These are phyloP conservation scores for Sebastes kiyomatsui DNA, from an alignment of 2,797 vertebrate species.

Conservation along the genomic window DNA sequence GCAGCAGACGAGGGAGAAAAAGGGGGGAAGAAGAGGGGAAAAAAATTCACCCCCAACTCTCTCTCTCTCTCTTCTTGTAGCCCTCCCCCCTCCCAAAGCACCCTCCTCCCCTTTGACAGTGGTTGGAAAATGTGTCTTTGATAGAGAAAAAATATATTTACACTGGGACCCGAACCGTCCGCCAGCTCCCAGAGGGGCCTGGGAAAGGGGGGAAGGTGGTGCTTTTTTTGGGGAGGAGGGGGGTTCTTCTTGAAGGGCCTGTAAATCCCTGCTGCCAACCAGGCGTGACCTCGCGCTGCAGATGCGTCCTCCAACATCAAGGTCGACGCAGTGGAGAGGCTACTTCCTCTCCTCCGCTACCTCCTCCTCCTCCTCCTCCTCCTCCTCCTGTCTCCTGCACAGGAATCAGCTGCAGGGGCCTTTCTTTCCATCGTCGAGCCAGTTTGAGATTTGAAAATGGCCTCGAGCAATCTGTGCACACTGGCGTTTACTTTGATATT, in stretches of 20 bases:
- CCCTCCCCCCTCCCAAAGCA: conserved; percentile 25
- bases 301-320: conserved; percentile 36
- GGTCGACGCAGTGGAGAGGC: neutral
- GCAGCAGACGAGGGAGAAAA: conserved; percentile 22
- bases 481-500: neutral
- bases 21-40: conserved; percentile 1
- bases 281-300: conserved; percentile 48
- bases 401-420: conserved; percentile 10
- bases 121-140: conserved; percentile 82
- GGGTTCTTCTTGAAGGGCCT: conserved; percentile 39
- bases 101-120: conserved; percentile 46
- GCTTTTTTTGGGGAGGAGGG: neutral
- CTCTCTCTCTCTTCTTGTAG: conserved; percentile 7
- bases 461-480: neutral
- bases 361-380: neutral
- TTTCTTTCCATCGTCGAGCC: neutral
- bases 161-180: conserved; percentile 59
- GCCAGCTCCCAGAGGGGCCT: conserved; percentile 46
- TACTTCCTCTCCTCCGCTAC: neutral
- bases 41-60: neutral
- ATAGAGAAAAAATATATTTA: conserved; percentile 75
- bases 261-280: conserved; percentile 50
- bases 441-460: neutral
- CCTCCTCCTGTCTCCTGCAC: neutral
- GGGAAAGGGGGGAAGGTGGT: neutral